Evolutionary conservation across 2,113 vertebrate genomes (phyloP), one percentile per base, ranked within the genome.

Genomic region (Percopsis transmontana): DNA sequence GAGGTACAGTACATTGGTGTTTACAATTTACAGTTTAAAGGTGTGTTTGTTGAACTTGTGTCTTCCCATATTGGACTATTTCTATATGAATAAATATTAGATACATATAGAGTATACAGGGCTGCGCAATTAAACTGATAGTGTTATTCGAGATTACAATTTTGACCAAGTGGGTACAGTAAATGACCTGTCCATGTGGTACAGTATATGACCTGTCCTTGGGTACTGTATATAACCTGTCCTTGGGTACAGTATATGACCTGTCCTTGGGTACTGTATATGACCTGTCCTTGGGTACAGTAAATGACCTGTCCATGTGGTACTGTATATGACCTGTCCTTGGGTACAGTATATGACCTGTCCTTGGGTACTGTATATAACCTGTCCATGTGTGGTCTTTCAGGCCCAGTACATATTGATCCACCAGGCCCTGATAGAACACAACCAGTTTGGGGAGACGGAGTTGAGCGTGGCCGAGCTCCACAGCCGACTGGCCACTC

Each of bases 381-480:
- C 45, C 23, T 16, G 9, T 68, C 51, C 0, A 0, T 68, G 20
- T 77, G 39, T 74, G 41, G 2, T 39, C 39, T 1, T 16, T 0
- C 54, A 99, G 97, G 89, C 95, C 33, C 97, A 99, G 86, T 99
- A 99, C 84, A 96, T 99, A 85, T 86, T 99, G 81, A 98, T 99
- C 68, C 97, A 99, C 82, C 95, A 97, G 86, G 95, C 95, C 0
- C 84, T 99, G 79, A 91, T 99, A 74, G 97, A 99, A 72, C 93
- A 98, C 79, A 95, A 94, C 75, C 95, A 95, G 83, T 98, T 94
- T 80, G 97, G 97, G 20, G 96, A 99, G 77, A 99, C 97, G 0
- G 97, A 99, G 86, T 79, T 96, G 79, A 53, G 3, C 23, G 80
- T 98, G 84, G 76, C 92, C 14, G 95, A 98, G 58, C 83, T 99